Conservation (phyloP, 1,140 invertebrate genomes). For the Plectrocnemia conspersa region DNA sequence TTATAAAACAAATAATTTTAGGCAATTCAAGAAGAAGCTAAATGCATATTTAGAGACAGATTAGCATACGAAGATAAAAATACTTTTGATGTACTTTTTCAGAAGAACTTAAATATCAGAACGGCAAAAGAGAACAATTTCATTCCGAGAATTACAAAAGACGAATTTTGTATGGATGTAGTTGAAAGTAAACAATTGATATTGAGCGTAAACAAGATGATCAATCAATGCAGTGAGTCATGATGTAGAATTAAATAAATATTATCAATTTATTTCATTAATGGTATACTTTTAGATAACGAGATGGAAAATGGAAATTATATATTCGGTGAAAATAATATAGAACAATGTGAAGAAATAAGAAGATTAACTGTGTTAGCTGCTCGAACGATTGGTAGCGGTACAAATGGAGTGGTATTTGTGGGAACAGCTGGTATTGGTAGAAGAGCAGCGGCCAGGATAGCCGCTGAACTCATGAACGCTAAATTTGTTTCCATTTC, state of each 20-base stretch:
- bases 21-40: constrained; percentile 70
- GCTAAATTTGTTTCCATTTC: constrained; percentile 34
- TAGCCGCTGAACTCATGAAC: constrained; percentile 38
- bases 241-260: neutral
- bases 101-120: constrained; percentile 38
- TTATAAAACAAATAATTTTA: constrained; percentile 40
- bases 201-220: constrained; percentile 58
- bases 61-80: constrained; percentile 64
- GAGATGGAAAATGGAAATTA: constrained; percentile 42
- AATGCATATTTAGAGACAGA: constrained; percentile 72
- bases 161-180: constrained; percentile 42
- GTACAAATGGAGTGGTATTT: constrained; percentile 36
- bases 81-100: constrained; percentile 61
- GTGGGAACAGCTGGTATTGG: constrained; percentile 41
- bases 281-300: constrained; percentile 32
- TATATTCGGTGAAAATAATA: constrained; percentile 42
- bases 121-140: constrained; percentile 38
- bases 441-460: constrained; percentile 38
- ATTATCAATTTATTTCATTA: neutral
- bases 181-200: constrained; percentile 55
- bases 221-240: constrained; percentile 61
- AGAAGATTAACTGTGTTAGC: constrained; percentile 36
- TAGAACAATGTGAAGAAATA: constrained; percentile 42
- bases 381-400: constrained; percentile 38
- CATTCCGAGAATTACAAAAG: constrained; percentile 38